Base-by-base conservation (phyloP, 1,140 invertebrate species). In the Stegodyphus dumicola region DNA sequence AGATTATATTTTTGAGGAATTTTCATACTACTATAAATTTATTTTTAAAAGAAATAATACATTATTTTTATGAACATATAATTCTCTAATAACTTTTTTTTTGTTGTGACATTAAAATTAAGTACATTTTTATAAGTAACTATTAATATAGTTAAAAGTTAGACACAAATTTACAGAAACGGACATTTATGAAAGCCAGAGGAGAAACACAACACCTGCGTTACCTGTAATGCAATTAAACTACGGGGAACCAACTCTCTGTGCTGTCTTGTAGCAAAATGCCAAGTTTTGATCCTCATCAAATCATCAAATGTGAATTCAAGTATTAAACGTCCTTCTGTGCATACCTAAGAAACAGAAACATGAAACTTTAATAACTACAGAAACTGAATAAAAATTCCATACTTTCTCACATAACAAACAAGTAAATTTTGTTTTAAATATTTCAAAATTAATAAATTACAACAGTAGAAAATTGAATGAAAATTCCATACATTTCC, bases 281-380 rank as follows among this genome's bases (percentile, higher is more conserved):
- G 97, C 98, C 98, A 99, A 89, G 97, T 97, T 91, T 98, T 98
- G 92, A 99, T 99, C 90, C 98, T 93, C 97, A 99, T 99, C 88
- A 99, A 93, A 91, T 99, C 98, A 91, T 99, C 98, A 92, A 98
- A 98, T 77, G 97, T 98, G 92, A 99, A 99, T 92, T 99, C 97
- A 90, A 99, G 92, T 91, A 99, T 97, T 90, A 99, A 92, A 89
- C 97, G 93, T 88, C 97, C 98, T 92, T 99, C 98, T 88, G 97
- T 98, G 65, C 83, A 88, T 15, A 89, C 87, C 87, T 87, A 66
- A 18, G 48, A 79, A 79, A 64, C 13, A 17, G 48, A 54, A 67
- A 33, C 3, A 33, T 1, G 33, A 33, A 33, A 33, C 33, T 33
- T 33, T 33, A 17, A 48, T 51, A 73, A 13, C 33, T 5, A 67